phyloP scores from a whole-genome alignment of 2,888 invertebrate genomes.

The Platynereis dumerilii region DNA sequence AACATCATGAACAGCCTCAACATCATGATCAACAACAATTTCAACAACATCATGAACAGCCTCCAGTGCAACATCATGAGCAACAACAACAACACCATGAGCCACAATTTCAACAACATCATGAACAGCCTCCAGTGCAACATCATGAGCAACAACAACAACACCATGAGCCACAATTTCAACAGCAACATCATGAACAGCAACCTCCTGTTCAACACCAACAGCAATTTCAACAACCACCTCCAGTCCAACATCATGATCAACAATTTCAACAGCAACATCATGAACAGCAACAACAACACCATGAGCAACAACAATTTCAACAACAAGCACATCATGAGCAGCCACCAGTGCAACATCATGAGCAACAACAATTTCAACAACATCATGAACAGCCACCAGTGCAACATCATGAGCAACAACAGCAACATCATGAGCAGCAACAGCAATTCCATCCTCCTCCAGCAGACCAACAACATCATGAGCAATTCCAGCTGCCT shows the following conservation, averaged over 20 bases:
- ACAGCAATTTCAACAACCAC: conserved; percentile 16
- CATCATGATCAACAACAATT: conserved; percentile 14
- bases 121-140: conserved; percentile 20
- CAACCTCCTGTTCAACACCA: conserved; percentile 22
- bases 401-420: conserved; percentile 2
- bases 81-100: conserved; percentile 23
- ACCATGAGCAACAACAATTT: conserved; percentile 14
- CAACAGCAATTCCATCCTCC: background rate
- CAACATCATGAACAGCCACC: background rate
- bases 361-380: background rate
- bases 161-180: conserved; percentile 9
- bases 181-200: conserved; percentile 24
- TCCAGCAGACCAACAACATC: background rate
- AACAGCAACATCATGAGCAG: background rate
- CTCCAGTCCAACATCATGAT: conserved; percentile 20
- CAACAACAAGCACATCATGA: conserved; percentile 6
- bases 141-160: conserved; percentile 19
- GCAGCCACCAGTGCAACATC: background rate
- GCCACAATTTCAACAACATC: conserved; percentile 25
- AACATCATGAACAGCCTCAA: background rate
- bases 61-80: conserved; percentile 2
- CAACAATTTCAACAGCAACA: conserved; percentile 20
- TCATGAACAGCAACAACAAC: conserved; percentile 22
- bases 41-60: conserved; percentile 19
- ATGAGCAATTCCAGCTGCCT: background rate